Base-by-base conservation (phyloP, 1,140 invertebrate species). In the Idris sp. region DNA sequence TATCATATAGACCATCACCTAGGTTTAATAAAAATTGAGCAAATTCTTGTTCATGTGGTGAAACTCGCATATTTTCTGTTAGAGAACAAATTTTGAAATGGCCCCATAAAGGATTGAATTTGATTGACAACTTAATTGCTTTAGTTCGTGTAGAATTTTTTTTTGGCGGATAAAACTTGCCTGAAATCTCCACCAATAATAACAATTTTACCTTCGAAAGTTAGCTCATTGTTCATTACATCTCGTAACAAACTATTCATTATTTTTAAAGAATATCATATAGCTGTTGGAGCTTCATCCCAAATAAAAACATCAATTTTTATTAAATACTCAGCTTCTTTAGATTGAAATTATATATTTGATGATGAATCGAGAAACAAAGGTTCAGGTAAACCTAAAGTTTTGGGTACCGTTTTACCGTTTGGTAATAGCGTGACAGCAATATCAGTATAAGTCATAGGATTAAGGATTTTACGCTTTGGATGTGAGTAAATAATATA, bases 151-250 rank as follows among this genome's bases (percentile, higher is more conserved):
- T 77, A 36, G 8, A 54, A 35, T 41, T n/a, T 13, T 31, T 8
- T 26, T 62, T 54, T 6, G n/a, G 81, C 53, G 9, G 77, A 76
- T n/a, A 80, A 33, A 7, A 74, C 14, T 59, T 81, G 79, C 13
- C 74, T 15, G 51, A 81, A 78, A 41, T 79, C 77, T 6, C 76
- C 79, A 1, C 67, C 68, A 19, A 76, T 53, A 11, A 81, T 31
- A 11, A 82, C 10, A 28, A 72, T 51, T 76, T 81, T 78, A 10
- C 76, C 79, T 9, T 75, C 77, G 38, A 83, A 80, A 4, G 61
- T 74, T 22, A 6, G 2, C 2, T 22, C 19, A 22, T 22, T 22
- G 2, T 22, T 2, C 6, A 22, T 4, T 22, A 22, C 2, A 22
- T 22, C 19, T 22, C 19, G 19, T 6, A 22, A 22, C 2, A 22